phyloP scores from a whole-genome alignment of 2,797 vertebrate species.

The Alauda arvensis region DNA sequence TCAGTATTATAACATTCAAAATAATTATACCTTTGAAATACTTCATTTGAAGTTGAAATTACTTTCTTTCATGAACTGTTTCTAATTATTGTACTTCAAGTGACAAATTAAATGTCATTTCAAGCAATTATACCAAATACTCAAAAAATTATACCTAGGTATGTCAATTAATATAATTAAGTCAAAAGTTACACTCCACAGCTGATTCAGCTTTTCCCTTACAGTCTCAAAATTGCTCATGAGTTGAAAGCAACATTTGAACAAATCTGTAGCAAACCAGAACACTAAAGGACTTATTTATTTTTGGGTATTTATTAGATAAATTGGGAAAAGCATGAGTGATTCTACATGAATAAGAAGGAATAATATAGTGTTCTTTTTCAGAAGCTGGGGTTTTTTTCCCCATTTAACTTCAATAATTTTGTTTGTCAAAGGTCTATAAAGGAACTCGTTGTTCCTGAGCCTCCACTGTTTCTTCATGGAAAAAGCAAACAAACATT shows the following conservation, averaged over 20 bases:
- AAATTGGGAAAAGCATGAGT: not conserved
- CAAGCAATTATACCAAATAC: conserved; percentile 71
- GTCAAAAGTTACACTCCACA: conserved; percentile 52
- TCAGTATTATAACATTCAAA: conserved; percentile 54
- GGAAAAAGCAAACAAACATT: conserved; percentile 43
- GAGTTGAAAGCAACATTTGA: conserved; percentile 28
- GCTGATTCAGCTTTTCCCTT: conserved; percentile 60
- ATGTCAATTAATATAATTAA: conserved; percentile 73
- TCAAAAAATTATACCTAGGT: conserved; percentile 67
- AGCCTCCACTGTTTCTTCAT: not conserved
- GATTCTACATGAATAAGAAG: not conserved
- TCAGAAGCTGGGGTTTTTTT: not conserved
- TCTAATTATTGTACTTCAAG: conserved; percentile 73
- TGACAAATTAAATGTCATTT: conserved; percentile 77
- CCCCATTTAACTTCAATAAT: not conserved
- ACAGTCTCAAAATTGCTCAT: conserved; percentile 4
- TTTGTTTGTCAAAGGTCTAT: conserved; percentile 12
- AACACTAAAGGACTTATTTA: not conserved
- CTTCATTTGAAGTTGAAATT: conserved; percentile 66
- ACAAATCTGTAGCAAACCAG: conserved; percentile 15
- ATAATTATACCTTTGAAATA: conserved; percentile 72
- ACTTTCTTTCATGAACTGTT: conserved; percentile 71
- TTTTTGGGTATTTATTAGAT: conserved; percentile 4
- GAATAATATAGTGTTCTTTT: conserved; percentile 1
- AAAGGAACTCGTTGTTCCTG: not conserved